Evolutionary conservation across 2,113 vertebrate genomes (phyloP), one percentile per base, ranked within the genome.

Genomic region (Eurystomus gularis): DNA sequence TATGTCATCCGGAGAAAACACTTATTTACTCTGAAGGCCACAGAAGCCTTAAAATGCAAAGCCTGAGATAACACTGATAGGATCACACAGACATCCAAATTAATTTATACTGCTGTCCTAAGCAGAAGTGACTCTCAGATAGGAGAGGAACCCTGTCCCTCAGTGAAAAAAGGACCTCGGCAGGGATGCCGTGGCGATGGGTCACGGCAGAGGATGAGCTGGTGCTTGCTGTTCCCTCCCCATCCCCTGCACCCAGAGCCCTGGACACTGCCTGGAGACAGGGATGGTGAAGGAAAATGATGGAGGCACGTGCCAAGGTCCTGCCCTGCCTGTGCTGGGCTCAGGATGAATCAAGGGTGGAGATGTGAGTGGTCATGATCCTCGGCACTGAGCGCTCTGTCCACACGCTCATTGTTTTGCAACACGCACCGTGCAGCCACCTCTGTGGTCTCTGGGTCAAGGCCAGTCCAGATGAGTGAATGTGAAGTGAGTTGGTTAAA

Each of bases 61-160:
- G 39, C 40, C 75, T 5, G 9, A 26, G 57, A 82, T 85, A 94
- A 87, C 90, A 23, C 92, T 83, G 91, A 97, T 65, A 80, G 64
- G 84, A 96, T 95, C 69, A 21, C 86, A 70, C 93, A 95, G 94
- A 95, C 91, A 94, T 97, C 96, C 93, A 60, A 23, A 71, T 17
- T 44, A 35, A 95, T 97, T 96, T 94, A 42, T 37, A 49, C 64
- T 13, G 3, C 66, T 12, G 80, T n/a, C 91, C 93, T 90, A 64
- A 95, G 71, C 79, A 19, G 62, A 75, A 96, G 70, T 57, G 91
- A 97, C 94, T 93, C 18, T 2, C 2, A 2, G 82, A 49, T 46
- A 25, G 52, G 17, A 14, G 54, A 33, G 61, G 39, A n/a, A 21
- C 3, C 4, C 75, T 6, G 61, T 7, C 55, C 82, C 76, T 24